phyloP scores from a whole-genome alignment of 2,797 vertebrate genomes.

The Argya squamiceps region DNA sequence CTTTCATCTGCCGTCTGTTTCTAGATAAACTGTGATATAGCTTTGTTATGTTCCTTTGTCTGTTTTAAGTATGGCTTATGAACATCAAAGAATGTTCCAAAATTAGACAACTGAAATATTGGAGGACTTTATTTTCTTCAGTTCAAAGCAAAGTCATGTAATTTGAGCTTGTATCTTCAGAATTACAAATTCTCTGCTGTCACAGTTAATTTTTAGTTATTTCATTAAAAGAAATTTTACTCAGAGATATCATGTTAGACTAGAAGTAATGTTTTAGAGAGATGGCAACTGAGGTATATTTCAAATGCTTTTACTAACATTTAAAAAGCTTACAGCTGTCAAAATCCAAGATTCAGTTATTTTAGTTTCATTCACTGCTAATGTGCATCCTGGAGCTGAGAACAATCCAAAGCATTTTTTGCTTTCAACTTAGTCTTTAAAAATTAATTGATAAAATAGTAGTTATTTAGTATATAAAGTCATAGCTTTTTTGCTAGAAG shows the following conservation, averaged over 20 bases:
- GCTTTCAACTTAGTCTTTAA: background rate
- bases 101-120: background rate
- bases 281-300: conserved; percentile 37
- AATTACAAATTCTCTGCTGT: background rate
- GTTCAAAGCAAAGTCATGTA: background rate
- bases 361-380: conserved; percentile 51
- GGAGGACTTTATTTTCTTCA: background rate
- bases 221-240: background rate
- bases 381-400: conserved; percentile 29
- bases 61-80: background rate
- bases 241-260: background rate
- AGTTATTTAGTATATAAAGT: background rate
- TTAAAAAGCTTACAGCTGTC: conserved; percentile 23
- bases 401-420: conserved; percentile 4
- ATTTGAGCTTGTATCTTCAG: background rate
- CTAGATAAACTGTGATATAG: background rate
- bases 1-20: background rate
- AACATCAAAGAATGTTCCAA: background rate
- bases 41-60: background rate
- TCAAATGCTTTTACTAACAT: conserved; percentile 31
- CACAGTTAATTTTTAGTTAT: background rate
- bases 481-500: background rate
- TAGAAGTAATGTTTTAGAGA: conserved; percentile 7
- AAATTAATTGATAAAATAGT: background rate
- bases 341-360: conserved; percentile 20